Evolutionary conservation across 2,888 invertebrate species (phyloP).

Genomic region (Opisthograptis luteolata): DNA sequence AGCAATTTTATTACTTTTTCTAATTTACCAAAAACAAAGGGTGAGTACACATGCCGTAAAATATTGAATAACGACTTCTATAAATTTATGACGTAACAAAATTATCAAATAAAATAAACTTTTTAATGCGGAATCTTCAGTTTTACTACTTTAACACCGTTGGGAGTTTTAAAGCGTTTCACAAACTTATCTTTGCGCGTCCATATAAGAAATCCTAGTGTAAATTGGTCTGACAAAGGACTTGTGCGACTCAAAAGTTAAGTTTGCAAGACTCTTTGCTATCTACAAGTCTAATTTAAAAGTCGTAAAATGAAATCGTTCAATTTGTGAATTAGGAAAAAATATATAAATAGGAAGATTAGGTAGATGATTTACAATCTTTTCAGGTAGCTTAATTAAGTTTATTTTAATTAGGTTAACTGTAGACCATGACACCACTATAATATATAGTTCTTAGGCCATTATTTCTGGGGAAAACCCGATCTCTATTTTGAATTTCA

Average conservation of each 20-base stretch:
- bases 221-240: background rate
- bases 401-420: background rate
- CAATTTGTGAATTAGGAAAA: slow-evolving; percentile 37
- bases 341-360: slow-evolving; percentile 26
- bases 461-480: too few species aligned
- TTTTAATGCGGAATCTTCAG: slow-evolving; percentile 42
- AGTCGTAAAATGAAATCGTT: slow-evolving; percentile 49
- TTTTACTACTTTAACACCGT: slow-evolving; percentile 43
- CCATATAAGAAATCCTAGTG: background rate
- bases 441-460: too few species aligned
- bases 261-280: slow-evolving; percentile 35
- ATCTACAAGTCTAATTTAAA: slow-evolving; percentile 52
- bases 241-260: slow-evolving; percentile 25
- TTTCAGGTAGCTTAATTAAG: slow-evolving; percentile 29
- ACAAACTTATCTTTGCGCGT: slow-evolving; percentile 40
- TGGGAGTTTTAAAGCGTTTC: slow-evolving; percentile 38
- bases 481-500: too few species aligned
- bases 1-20: slow-evolving; percentile 29
- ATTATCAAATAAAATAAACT: slow-evolving; percentile 46
- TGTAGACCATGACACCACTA: too few species aligned
- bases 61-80: slow-evolving; percentile 38
- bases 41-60: slow-evolving; percentile 36
- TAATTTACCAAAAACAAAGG: slow-evolving; percentile 39
- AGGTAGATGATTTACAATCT: slow-evolving; percentile 35
- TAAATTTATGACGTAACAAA: slow-evolving; percentile 41